phyloP scores from a whole-genome alignment of 2,888 invertebrate species.

The Melinaea marsaeus region DNA sequence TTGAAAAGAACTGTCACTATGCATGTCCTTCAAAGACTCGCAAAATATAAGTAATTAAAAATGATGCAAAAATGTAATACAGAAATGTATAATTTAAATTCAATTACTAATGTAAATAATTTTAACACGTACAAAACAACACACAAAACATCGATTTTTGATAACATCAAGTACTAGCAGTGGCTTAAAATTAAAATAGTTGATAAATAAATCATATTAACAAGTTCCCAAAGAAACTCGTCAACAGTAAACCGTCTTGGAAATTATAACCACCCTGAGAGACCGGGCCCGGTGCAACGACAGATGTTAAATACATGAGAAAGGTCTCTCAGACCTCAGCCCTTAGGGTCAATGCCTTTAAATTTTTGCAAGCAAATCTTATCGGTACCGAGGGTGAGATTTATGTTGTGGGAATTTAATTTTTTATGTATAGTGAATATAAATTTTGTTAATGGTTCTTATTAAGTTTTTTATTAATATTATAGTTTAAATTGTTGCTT shows the following conservation, averaged over 20 bases:
- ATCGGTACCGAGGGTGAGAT: constrained; percentile 36
- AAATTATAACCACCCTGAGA: constrained; percentile 40
- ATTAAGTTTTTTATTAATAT: not conserved
- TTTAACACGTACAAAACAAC: too few species aligned
- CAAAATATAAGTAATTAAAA: too few species aligned
- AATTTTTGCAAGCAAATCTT: constrained; percentile 38
- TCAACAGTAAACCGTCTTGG: constrained; percentile 49
- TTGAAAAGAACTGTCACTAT: too few species aligned
- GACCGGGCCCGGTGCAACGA: constrained; percentile 49
- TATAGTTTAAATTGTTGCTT: too few species aligned
- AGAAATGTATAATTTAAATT: too few species aligned
- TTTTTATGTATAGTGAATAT: constrained; percentile 25
- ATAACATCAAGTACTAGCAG: too few species aligned
- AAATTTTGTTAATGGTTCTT: not conserved
- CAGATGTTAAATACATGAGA: constrained; percentile 57
- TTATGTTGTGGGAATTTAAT: constrained; percentile 37
- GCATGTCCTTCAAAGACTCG: too few species aligned
- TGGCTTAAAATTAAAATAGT: not conserved
- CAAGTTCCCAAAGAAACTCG: constrained; percentile 36
- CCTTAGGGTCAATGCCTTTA: constrained; percentile 39
- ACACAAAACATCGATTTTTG: too few species aligned
- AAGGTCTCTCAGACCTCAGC: constrained; percentile 41
- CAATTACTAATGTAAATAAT: too few species aligned
- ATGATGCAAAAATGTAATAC: too few species aligned
- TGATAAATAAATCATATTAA: not conserved